phyloP scores from a whole-genome alignment of 1,140 invertebrate genomes.

The Maniola jurtina region DNA sequence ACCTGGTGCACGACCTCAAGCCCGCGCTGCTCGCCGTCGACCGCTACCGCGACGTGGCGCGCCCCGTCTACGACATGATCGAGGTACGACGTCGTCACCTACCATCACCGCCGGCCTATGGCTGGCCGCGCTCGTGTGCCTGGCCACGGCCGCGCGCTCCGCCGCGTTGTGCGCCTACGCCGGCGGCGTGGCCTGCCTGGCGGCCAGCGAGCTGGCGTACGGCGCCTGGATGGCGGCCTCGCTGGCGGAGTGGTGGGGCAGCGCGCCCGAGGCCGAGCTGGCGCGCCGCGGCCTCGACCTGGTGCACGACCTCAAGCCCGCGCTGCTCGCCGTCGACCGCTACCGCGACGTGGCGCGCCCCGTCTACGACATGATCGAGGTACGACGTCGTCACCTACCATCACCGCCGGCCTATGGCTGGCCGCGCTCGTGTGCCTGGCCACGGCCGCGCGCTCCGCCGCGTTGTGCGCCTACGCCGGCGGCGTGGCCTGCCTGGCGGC shows the following conservation, averaged over 20 bases:
- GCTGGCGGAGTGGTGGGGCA: constrained; percentile 64
- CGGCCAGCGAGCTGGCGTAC: constrained; percentile 60
- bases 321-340: constrained; percentile 61
- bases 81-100: constrained; percentile 43
- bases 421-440: constrained; percentile 65
- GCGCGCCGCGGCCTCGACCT: constrained; percentile 62
- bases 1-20: constrained; percentile 70
- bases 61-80: constrained; percentile 64
- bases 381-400: constrained; percentile 17
- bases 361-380: constrained; percentile 64
- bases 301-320: constrained; percentile 69
- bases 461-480: constrained; percentile 36
- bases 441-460: constrained; percentile 41
- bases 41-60: constrained; percentile 56
- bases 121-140: constrained; percentile 65
- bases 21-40: constrained; percentile 65
- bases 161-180: constrained; percentile 41
- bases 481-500: constrained; percentile 57
- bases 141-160: constrained; percentile 51
- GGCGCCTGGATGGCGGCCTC: constrained; percentile 69
- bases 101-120: constrained; percentile 51
- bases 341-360: constrained; percentile 59
- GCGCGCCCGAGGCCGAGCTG: constrained; percentile 62
- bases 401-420: constrained; percentile 57
- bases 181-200: constrained; percentile 55